Base-by-base conservation (phyloP, 2,113 vertebrate genomes). In the Rutilus rutilus region DNA sequence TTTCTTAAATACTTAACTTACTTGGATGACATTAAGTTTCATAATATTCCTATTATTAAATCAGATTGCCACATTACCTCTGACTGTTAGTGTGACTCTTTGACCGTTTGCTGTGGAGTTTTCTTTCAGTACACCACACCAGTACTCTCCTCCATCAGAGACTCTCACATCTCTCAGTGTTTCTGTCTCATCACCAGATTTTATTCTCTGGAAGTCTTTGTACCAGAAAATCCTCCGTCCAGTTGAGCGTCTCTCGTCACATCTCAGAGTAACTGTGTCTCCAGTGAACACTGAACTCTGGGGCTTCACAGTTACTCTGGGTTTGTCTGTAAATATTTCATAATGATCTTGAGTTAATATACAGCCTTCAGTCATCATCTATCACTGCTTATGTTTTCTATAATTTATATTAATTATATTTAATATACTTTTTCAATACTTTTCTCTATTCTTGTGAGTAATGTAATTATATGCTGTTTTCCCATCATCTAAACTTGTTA, bases 251-350 rank as follows among this genome's bases (percentile, higher is more conserved):
- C 78, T 0, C 77, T 86, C 30, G 0, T 71, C 12, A 84, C 92
- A 93, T 6, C 0, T 91, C 83, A 93, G 87, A 90, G 76, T 89
- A 0, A 93, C 90, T 23, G 89, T 86, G 86, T 50, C 85, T 73
- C 85, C 77, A 73, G 77, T 47, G n/a, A 71, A 86, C 64, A 80
- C 77, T 23, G 85, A 27, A 25, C 21, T 78, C 59, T 78, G 59
- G 2, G 76, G 84, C 4, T 75, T 74, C 15, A 76, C 69, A 5
- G 7, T 84, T 17, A 62, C 0, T 84, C 25, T 75, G 15, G 54
- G 54, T 47, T 57, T 64, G 21, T 5, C 83, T 84, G 71, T 60
- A 36, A 47, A 60, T 42, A 45, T 59, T 4, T 47, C 9, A 81
- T 10, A 2, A 27, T 30, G 30, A 27, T 11, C 33, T 23, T 21